Evolutionary conservation across 2,888 invertebrate genomes (phyloP).

Genomic region (Onthophagus sagittarius): DNA sequence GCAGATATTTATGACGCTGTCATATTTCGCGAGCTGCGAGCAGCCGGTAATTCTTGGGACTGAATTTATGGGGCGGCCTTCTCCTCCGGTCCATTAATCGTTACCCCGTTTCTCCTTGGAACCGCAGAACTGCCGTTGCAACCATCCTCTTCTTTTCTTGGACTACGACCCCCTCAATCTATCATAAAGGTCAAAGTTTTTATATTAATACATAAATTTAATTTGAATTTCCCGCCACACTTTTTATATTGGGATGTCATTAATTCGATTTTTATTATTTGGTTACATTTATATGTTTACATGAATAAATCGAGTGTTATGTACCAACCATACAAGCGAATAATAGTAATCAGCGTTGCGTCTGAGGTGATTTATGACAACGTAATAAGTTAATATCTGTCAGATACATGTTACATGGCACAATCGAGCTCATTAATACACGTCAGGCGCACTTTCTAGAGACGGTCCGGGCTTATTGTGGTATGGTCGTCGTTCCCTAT

Average conservation of each 20-base stretch:
- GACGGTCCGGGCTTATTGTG: constrained; percentile 2
- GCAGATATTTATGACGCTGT: constrained; percentile 54
- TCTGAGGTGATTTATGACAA: constrained; percentile 39
- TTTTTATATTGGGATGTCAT: no score
- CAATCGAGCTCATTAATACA: constrained; percentile 43
- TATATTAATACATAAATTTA: background rate
- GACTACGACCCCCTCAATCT: constrained; percentile 22
- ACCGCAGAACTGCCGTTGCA: constrained; percentile 36
- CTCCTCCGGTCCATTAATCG: constrained; percentile 51
- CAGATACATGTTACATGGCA: constrained; percentile 40
- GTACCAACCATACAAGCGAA: constrained; percentile 33
- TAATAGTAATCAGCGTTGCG: constrained; percentile 38
- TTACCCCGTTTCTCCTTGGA: constrained; percentile 31
- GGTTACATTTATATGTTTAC: background rate
- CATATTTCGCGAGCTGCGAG: constrained; percentile 49
- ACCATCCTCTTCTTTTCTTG: constrained; percentile 15
- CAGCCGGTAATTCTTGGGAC: constrained; percentile 58
- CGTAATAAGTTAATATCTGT: constrained; percentile 45
- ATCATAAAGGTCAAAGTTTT: constrained; percentile 21
- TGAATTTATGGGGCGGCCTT: constrained; percentile 56
- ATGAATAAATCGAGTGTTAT: background rate
- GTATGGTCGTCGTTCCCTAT: background rate
- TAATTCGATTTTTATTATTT: no score
- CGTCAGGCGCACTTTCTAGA: constrained; percentile 34
- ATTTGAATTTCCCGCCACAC: no score